Conservation (phyloP, 2,888 invertebrate species). For the Crematogaster levior region DNA sequence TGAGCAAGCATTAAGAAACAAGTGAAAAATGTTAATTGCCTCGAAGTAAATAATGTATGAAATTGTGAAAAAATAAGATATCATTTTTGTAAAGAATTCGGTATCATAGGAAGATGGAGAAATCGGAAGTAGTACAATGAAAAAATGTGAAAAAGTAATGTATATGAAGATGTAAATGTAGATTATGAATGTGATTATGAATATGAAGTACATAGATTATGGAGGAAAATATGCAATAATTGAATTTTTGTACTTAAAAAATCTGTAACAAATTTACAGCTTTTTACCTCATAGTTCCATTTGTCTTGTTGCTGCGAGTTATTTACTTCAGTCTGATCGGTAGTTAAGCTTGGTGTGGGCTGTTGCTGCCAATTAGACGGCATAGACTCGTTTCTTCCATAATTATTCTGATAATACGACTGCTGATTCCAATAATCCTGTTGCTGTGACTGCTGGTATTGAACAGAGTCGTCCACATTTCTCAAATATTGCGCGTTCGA, state of each 20-base stretch:
- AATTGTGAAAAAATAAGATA: conserved; percentile 26
- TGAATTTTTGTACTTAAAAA: not conserved
- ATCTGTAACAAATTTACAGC: conserved; percentile 9
- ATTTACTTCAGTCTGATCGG: conserved; percentile 78
- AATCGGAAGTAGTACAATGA: not conserved
- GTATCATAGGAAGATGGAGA: not conserved
- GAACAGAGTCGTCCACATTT: conserved; percentile 71
- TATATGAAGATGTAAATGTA: too few relatives aligned
- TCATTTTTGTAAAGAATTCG: not conserved
- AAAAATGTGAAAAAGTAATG: too few relatives aligned
- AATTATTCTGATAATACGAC: conserved; percentile 78
- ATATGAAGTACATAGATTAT: not conserved
- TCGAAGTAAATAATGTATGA: not conserved
- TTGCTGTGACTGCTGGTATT: conserved; percentile 73
- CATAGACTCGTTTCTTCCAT: conserved; percentile 68
- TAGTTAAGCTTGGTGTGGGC: conserved; percentile 68
- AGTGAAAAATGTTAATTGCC: conserved; percentile 67
- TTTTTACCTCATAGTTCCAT: conserved; percentile 84
- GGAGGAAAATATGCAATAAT: not conserved
- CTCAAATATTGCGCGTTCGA: conserved; percentile 72
- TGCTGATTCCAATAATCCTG: conserved; percentile 78
- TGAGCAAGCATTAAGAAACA: conserved; percentile 81
- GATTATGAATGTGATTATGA: too few relatives aligned
- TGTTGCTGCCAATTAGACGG: conserved; percentile 79
- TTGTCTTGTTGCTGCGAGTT: conserved; percentile 79